These are phyloP conservation scores for Morpho helenor DNA, from an alignment of 2,888 invertebrate species.

Conservation along the genomic window DNA sequence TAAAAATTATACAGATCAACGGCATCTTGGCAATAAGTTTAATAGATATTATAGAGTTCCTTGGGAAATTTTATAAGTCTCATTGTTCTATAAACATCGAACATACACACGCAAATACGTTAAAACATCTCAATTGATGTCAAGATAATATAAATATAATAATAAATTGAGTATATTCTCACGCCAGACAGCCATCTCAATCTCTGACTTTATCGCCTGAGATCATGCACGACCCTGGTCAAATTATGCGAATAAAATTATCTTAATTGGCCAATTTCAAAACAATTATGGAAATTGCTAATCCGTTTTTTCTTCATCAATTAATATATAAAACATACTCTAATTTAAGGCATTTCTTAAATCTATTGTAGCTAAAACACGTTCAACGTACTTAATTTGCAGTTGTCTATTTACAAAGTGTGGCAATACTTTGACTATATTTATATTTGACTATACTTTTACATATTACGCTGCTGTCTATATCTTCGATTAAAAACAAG, in stretches of 20 bases:
- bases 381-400: too few species aligned
- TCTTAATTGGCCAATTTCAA: conserved; percentile 43
- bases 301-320: too few species aligned
- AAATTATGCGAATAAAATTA: conserved; percentile 57
- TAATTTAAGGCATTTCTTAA: too few species aligned
- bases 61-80: conserved; percentile 14
- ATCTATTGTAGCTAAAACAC: too few species aligned
- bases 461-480: too few species aligned
- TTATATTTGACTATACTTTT: too few species aligned
- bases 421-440: too few species aligned
- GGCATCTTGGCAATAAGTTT: conserved; percentile 3
- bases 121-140: conserved; percentile 3
- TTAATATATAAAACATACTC: too few species aligned
- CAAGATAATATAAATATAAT: conserved; percentile 16
- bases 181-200: conserved; percentile 53
- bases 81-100: conserved; percentile 4
- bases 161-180: conserved; percentile 39
- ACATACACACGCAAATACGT: not conserved
- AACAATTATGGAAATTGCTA: conserved; percentile 4
- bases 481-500: too few species aligned
- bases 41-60: conserved; percentile 5
- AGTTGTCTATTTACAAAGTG: too few species aligned
- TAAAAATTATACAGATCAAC: conserved; percentile 7
- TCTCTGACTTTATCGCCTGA: conserved; percentile 48
- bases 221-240: conserved; percentile 46